A percentile compares a stretch with the other conserved stretches of the same genome.
Evolutionary conservation across 2,888 invertebrate genomes (phyloP).

Genomic region (Dendrolimus pini): DNA sequence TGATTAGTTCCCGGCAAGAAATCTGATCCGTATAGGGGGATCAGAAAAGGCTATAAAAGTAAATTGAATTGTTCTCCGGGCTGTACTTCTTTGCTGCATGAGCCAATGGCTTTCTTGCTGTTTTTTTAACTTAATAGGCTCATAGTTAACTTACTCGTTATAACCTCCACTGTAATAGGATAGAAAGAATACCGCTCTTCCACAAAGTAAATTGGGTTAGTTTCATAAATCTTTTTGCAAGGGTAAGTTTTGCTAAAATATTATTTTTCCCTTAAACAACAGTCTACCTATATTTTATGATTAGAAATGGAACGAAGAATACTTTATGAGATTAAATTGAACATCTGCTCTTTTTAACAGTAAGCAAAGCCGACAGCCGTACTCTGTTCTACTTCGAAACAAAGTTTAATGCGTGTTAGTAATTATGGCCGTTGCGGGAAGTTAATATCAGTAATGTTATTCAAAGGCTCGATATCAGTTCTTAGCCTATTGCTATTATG

Average conservation of each 20-base stretch:
- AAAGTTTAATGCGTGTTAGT: not conserved
- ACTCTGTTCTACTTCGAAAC: not conserved
- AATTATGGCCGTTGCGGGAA: not conserved
- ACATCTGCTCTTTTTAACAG: not conserved
- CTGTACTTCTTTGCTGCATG: slow-evolving; percentile 48
- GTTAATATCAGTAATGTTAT: slow-evolving; percentile 33
- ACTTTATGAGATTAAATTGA: not conserved
- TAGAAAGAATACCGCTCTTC: slow-evolving; percentile 7
- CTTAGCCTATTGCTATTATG: slow-evolving; percentile 55
- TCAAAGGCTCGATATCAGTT: slow-evolving; percentile 43
- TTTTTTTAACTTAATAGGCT: slow-evolving; percentile 48
- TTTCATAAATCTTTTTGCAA: not conserved
- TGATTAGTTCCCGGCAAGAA: slow-evolving; percentile 56
- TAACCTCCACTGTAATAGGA: slow-evolving; percentile 22
- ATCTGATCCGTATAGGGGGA: slow-evolving; percentile 55
- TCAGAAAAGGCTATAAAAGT: slow-evolving; percentile 65
- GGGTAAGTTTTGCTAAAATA: not conserved
- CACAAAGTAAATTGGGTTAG: not conserved
- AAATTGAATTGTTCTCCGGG: slow-evolving; percentile 70
- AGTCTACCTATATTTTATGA: not conserved
- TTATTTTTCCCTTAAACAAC: not conserved
- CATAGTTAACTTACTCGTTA: slow-evolving; percentile 30
- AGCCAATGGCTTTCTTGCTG: slow-evolving; percentile 36
- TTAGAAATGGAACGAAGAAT: not conserved
- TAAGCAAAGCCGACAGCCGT: not conserved